Evolutionary conservation across 1,140 invertebrate species (phyloP).

Genomic region (Procambarus clarkii): DNA sequence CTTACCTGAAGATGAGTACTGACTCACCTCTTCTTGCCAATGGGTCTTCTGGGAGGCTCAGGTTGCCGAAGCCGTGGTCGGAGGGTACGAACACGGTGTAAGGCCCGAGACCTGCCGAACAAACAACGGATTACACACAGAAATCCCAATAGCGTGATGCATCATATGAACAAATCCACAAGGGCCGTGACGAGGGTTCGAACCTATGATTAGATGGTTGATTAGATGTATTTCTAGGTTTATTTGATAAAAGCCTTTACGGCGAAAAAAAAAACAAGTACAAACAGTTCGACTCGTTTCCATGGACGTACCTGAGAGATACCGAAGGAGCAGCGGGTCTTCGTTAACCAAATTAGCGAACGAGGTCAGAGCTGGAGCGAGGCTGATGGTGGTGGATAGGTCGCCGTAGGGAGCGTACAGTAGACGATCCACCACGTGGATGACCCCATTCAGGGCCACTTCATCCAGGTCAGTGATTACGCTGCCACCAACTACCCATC

Average conservation of each 20-base stretch:
- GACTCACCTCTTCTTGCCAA: slow-evolving; percentile 21
- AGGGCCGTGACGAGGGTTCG: too few species aligned
- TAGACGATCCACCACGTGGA: slow-evolving; percentile 76
- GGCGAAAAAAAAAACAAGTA: too few species aligned
- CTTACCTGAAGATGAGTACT: neutral
- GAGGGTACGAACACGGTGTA: slow-evolving; percentile 45
- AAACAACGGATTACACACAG: neutral
- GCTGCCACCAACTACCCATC: slow-evolving; percentile 75
- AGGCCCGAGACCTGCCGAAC: slow-evolving; percentile 20
- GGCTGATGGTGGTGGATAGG: slow-evolving; percentile 72
- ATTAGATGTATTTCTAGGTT: too few species aligned
- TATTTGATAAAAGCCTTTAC: too few species aligned
- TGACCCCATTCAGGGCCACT: slow-evolving; percentile 75
- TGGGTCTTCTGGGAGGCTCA: neutral
- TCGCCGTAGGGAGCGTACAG: slow-evolving; percentile 75
- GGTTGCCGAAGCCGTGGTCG: slow-evolving; percentile 13
- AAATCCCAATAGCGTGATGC: too few species aligned
- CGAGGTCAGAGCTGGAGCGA: slow-evolving; percentile 73
- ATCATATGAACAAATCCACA: too few species aligned
- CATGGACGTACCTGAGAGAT: slow-evolving; percentile 25
- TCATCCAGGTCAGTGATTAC: slow-evolving; percentile 74
- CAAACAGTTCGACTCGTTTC: too few species aligned
- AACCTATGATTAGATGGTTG: too few species aligned
- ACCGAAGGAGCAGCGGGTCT: neutral
- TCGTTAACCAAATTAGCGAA: slow-evolving; percentile 36